Conservation (phyloP, 2,888 invertebrate genomes). For the Pristionchus japonicus region DNA sequence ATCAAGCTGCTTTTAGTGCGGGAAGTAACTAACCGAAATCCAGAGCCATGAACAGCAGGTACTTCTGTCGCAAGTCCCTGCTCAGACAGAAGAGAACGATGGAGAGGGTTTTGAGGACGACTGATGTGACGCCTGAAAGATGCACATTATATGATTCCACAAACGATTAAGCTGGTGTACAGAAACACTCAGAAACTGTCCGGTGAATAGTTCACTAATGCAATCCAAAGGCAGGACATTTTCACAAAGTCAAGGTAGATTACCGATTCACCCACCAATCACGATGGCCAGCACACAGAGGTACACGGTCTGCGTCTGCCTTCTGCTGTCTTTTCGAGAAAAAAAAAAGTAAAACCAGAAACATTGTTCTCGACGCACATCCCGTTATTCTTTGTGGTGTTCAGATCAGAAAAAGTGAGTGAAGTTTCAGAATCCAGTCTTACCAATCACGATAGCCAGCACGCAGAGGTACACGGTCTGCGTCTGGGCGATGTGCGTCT, state of each 20-base stretch:
- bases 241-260: no score
- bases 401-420: no score
- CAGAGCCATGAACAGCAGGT: constrained; percentile 23
- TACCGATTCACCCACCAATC: no score
- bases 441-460: constrained; percentile 2
- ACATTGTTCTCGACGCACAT: no score
- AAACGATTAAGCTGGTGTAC: background rate
- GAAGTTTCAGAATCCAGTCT: background rate
- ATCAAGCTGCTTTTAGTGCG: no score
- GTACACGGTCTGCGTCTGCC: no score
- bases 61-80: constrained; percentile 13
- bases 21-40: no score
- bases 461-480: constrained; percentile 33
- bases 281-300: no score
- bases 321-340: no score
- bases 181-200: background rate
- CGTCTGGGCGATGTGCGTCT: background rate
- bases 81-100: constrained; percentile 18
- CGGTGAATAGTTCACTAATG: background rate
- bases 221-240: no score
- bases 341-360: no score
- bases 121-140: background rate
- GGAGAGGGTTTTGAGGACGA: constrained; percentile 10
- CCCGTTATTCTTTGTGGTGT: no score
- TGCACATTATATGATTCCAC: background rate